Conservation (phyloP, 1,140 invertebrate species). For the Andrena cerasifolii region DNA sequence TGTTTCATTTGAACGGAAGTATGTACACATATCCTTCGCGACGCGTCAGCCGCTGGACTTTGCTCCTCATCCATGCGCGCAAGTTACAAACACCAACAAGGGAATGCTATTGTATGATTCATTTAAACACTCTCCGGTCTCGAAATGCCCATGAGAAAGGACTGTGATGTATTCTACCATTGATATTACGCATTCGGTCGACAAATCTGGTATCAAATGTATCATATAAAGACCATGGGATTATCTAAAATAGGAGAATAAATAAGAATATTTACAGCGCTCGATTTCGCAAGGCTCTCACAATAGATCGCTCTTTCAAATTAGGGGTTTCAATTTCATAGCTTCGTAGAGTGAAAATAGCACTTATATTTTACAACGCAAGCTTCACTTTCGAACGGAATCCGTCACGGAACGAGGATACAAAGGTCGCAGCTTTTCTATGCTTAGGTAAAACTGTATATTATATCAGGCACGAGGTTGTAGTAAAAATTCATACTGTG, state of each 20-base stretch:
- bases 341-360: conserved; percentile 8
- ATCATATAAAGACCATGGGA: conserved; percentile 11
- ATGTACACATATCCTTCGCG: background rate
- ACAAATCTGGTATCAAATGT: conserved; percentile 21
- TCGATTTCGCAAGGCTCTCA: conserved; percentile 17
- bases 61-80: background rate
- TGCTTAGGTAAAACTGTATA: conserved; percentile 21
- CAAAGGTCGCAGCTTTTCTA: background rate
- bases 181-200: conserved; percentile 17
- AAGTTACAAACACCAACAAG: background rate
- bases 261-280: conserved; percentile 45
- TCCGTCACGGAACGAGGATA: background rate
- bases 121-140: conserved; percentile 8
- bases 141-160: conserved; percentile 36
- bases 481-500: conserved; percentile 18
- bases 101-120: conserved; percentile 15
- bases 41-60: background rate
- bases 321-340: conserved; percentile 54
- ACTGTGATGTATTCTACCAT: conserved; percentile 52
- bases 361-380: background rate
- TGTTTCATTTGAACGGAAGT: background rate
- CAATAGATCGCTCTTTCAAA: conserved; percentile 30
- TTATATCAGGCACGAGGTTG: conserved; percentile 12
- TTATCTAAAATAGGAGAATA: conserved; percentile 33
- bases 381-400: background rate